Percentiles rank a stretch among this genome's conserved stretches.
phyloP scores from a whole-genome alignment of 2,113 vertebrate species.

The Rana temporaria region DNA sequence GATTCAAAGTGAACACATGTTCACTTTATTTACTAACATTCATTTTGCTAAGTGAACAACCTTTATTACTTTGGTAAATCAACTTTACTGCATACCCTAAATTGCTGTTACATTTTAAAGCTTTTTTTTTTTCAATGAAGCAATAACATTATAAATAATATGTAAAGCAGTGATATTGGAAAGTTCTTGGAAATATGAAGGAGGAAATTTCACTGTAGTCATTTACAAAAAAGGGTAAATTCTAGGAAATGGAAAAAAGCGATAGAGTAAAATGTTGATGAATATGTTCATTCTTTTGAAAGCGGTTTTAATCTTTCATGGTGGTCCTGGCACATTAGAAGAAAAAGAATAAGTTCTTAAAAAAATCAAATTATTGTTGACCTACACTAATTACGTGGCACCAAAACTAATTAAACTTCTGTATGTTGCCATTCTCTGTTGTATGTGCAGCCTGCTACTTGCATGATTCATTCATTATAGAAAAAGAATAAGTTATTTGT shows the following conservation, averaged over 20 bases:
- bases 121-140: no score
- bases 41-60: no score
- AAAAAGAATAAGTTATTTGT: constrained; percentile 87
- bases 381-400: constrained; percentile 82
- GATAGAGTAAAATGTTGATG: background rate
- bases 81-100: no score
- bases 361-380: constrained; percentile 92
- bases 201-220: background rate
- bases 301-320: constrained; percentile 75
- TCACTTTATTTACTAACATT: no score
- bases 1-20: no score
- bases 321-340: constrained; percentile 79
- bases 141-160: no score
- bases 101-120: no score
- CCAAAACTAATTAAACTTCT: constrained; percentile 80
- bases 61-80: no score
- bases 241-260: constrained; percentile 1
- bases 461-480: constrained; percentile 76
- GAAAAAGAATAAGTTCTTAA: constrained; percentile 77
- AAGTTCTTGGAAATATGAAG: no score
- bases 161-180: no score
- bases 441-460: constrained; percentile 73
- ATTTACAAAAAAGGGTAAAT: background rate
- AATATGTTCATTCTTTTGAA: constrained; percentile 69
- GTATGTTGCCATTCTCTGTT: constrained; percentile 76